These are phyloP conservation scores for Eupithecia abbreviata DNA, from an alignment of 2,888 invertebrate genomes.

Conservation along the genomic window DNA sequence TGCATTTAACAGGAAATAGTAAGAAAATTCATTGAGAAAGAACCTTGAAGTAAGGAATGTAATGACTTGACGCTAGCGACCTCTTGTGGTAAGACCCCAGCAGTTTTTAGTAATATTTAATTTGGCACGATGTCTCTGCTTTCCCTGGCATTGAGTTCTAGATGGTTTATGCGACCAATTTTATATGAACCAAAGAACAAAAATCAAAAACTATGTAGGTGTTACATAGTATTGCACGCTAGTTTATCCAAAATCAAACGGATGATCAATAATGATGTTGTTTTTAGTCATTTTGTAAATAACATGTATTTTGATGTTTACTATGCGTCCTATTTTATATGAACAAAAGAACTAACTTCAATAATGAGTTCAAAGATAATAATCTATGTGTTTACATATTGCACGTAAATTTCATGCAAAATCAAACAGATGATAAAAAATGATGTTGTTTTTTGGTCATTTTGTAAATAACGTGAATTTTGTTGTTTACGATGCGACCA, in stretches of 20 bases:
- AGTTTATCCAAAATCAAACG: conserved; percentile 75
- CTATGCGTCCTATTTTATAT: not conserved
- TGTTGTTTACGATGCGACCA: conserved; percentile 27
- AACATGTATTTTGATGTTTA: conserved; percentile 37
- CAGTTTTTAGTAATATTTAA: conserved; percentile 57
- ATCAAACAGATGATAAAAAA: conserved; percentile 62
- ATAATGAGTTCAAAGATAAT: not conserved
- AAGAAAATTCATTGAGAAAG: not conserved
- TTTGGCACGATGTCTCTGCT: conserved; percentile 68
- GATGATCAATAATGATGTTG: conserved; percentile 49
- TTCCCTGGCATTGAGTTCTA: conserved; percentile 62
- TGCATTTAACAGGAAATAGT: not conserved
- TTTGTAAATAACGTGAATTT: conserved; percentile 35
- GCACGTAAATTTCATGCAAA: conserved; percentile 67
- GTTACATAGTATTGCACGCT: conserved; percentile 74
- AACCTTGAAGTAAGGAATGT: not conserved
- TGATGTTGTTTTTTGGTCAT: conserved; percentile 28
- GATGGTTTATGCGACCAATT: conserved; percentile 65
- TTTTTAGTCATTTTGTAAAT: conserved; percentile 35
- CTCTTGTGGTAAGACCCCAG: conserved; percentile 25
- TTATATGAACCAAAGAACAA: conserved; percentile 59
- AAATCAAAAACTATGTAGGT: conserved; percentile 58
- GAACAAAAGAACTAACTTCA: conserved; percentile 1
- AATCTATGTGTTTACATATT: not conserved
- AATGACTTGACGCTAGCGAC: conserved; percentile 9